Base-by-base conservation (phyloP, 2,888 invertebrate species). In the Emesis furor region DNA sequence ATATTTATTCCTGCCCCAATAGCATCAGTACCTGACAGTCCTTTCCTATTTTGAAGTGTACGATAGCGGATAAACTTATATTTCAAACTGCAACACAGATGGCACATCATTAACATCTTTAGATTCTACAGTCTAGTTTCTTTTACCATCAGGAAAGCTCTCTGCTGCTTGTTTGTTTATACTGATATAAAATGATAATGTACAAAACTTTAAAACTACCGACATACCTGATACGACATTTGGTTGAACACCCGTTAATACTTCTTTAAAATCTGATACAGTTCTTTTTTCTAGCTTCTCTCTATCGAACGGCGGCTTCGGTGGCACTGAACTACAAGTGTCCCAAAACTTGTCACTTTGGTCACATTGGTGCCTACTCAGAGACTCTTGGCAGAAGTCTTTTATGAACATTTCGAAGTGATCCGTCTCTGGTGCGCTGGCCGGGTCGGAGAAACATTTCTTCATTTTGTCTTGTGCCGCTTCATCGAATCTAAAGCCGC, bases 331-430 rank as follows among this genome's bases (percentile, higher is more conserved):
- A 79, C 95, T 95, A 77, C 93, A 94, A 0, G 95, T 91, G 39
- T 96, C 94, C 96, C 96, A 96, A 0, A 95, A 96, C 74, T 92
- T 92, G 10, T 94, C 94, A 76, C 94, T 95, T 2, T 89, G 86
- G 1, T 93, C 93, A 8, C 85, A 74, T 24, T 84, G 91, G 46
- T 94, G 92, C 46, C 91, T 92, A 1, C 91, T 90, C 0, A 93
- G 24, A 0, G 92, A 92, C 69, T 96, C 96, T 5, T 91, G 79
- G 68, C 96, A 95, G 86, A 92, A 95, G 76, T 96, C 96, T 46
- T 91, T 92, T 24, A 96, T 83, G 82, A 95, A 95, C 71, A 91
- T 86, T 17, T 94, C 94, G 74, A 95, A 95, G 0, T 92, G 87
- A 72, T 95, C 95, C 3, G 83, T 82, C 1, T 89, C 83, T 12